Conservation (phyloP, 53 echinoderm and acorn worm species). For the Henricia sp. region DNA sequence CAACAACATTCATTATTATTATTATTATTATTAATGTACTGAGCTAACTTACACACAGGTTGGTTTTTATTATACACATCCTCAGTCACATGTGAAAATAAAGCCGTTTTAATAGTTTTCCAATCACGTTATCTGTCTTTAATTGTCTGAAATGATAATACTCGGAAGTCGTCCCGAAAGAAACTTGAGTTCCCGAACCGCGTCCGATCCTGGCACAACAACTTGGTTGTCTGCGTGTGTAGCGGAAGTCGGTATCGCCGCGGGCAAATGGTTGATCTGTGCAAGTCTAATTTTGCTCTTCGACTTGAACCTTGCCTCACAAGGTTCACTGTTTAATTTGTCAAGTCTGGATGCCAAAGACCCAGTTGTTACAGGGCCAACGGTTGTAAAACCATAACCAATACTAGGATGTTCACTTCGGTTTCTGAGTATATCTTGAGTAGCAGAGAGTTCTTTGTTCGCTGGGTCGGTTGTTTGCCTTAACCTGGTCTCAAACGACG, state of each 20-base stretch:
- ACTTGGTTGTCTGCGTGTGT: neutral
- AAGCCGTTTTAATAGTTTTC: no score
- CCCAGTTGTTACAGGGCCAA: neutral
- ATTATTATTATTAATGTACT: no score
- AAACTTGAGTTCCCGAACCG: slow-evolving; percentile 5
- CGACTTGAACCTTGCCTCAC: neutral
- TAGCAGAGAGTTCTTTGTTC: neutral
- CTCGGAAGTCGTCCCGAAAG: slow-evolving; percentile 39
- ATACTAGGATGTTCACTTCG: no score
- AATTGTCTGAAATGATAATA: slow-evolving; percentile 41
- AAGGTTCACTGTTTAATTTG: neutral
- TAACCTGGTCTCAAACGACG: no score
- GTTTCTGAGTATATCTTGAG: neutral
- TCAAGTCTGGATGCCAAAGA: neutral
- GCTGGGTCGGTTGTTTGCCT: neutral
- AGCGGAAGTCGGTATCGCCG: neutral
- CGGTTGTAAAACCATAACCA: no score
- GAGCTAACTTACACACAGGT: no score
- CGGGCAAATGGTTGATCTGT: slow-evolving; percentile 4
- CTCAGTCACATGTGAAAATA: no score
- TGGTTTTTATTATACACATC: no score
- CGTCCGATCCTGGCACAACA: neutral
- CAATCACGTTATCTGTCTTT: no score
- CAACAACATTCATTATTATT: no score
- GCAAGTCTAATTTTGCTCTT: neutral